Evolutionary conservation across 2,797 vertebrate species (phyloP), one percentile per base, ranked within the genome.

Genomic region (Tinamus major): DNA sequence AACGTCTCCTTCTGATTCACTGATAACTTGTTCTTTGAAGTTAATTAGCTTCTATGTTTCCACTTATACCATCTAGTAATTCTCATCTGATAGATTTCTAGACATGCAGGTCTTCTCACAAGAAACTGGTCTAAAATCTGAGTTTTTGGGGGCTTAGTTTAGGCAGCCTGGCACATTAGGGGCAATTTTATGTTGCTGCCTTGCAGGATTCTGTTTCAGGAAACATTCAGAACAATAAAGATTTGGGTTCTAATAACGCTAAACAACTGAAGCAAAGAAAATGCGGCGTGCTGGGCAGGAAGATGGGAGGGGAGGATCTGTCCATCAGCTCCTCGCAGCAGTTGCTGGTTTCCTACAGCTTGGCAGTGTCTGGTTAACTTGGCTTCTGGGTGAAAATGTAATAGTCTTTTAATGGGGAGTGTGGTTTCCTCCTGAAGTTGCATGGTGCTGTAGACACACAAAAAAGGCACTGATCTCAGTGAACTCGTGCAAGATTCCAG

Each of bases 21-120:
- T 72, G 79, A 42, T 79, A 76, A 63, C 82, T 81, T 53, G 65
- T 77, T 85, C 85, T 93, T 87, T 94, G 87, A 95, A 91, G 90
- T 91, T 67, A 92, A 90, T 75, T 59, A 42, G n/a, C 82, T 89
- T 80, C 74, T 85, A 42, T 2, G 29, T 81, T 76, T 83, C 80
- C 77, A 58, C 84, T 77, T 83, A 76, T 62, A 39, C 79, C 87
- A 76, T 67, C 63, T 59, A 82, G 31, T 49, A 78, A 5, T 59
- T 87, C 42, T 84, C 67, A 83, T 85, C 67, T 72, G 71, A 64
- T 26, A 75, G 64, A 53, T n/a, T 44, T 75, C 20, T 49, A 37
- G 77, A 83, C 6, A 9, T 42, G 13, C 61, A 35, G 63, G 41
- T 88, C 27, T 75, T 51, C 67, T 82, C 46, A 24, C 39, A 72